These are phyloP conservation scores for Brachionus rubens DNA, from an alignment of 1,140 invertebrate species.

Conservation along the genomic window DNA sequence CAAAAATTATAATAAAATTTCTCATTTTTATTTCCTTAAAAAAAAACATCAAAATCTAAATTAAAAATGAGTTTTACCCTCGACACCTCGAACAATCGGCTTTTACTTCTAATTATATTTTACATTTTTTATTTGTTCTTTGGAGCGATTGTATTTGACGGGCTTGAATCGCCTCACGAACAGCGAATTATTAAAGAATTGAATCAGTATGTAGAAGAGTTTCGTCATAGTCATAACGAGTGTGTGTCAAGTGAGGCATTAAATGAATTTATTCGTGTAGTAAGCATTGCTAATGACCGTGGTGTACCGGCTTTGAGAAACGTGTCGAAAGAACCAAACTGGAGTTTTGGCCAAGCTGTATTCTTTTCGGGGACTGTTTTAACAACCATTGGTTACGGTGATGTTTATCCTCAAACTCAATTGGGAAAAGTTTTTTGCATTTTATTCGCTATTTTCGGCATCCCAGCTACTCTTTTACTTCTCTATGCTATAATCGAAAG, in stretches of 20 bases:
- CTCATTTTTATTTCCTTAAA: too few relatives aligned
- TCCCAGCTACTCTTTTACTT: slow-evolving; percentile 63
- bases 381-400: slow-evolving; percentile 59
- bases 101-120: slow-evolving; percentile 2
- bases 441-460: slow-evolving; percentile 57
- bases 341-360: slow-evolving; percentile 43
- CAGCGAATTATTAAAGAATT: slow-evolving; percentile 8
- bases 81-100: slow-evolving; percentile 25
- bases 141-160: slow-evolving; percentile 19
- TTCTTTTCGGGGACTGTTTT: slow-evolving; percentile 51
- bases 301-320: slow-evolving; percentile 20
- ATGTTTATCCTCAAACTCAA: slow-evolving; percentile 62
- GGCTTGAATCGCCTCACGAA: slow-evolving; percentile 34
- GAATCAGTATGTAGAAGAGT: slow-evolving; percentile 14
- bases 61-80: too few relatives aligned
- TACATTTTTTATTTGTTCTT: slow-evolving; percentile 23
- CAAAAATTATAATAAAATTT: too few relatives aligned
- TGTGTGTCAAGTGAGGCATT: neutral
- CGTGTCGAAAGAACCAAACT: slow-evolving; percentile 25
- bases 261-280: slow-evolving; percentile 11
- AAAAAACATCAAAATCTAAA: too few relatives aligned
- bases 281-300: slow-evolving; percentile 17
- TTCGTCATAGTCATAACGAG: neutral
- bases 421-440: slow-evolving; percentile 61
- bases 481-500: slow-evolving; percentile 50